Evolutionary conservation across 2,888 invertebrate species (phyloP), one percentile per base, ranked within the genome.

Genomic region (Lucinisca nassula): DNA sequence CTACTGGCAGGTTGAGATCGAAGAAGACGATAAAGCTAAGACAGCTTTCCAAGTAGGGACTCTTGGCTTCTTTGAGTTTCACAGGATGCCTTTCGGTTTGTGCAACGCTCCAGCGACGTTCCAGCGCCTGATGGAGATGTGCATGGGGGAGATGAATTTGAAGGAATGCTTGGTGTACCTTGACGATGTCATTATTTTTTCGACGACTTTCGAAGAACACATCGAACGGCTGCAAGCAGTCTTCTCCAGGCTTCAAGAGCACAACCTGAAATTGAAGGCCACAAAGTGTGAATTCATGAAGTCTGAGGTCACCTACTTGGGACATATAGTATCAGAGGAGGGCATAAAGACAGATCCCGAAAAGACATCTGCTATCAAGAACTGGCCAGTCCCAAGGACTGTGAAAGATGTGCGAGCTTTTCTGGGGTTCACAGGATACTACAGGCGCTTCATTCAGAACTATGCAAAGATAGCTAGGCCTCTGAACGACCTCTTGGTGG

Each of bases 371-470:
- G 61, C 61, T 27, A 27, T 61, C 8, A 4, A 24, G 1, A 27
- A 24, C 8, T 61, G 61, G 61, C 61, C 30, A 61, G 61, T 27
- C 24, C 61, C 61, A 27, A 6, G 3, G 1, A 61, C 24, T 27
- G 21, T 61, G 10, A 61, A 30, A 30, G 10, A 24, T 27, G 8
- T 61, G 8, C 24, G 61, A 30, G 3, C 61, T 30, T 61, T 61
- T 21, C 30, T 61, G 61, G 61, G 61, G 24, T 61, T 61, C 30
- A 61, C 61, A 24, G 61, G 61, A 27, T 27, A 76, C 0, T 30
- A 76, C 55, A 45, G 72, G 35, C 35, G 79, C 0, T 78, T 78
- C 38, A 58, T 78, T 35, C 40, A 78, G 21, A 58, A 78, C 45
- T 78, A 37, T 40, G 55, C 78, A 1, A 78, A n/a, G 58, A 61